Conservation (phyloP, 2,113 vertebrate species). For the Polyodon spathula region DNA sequence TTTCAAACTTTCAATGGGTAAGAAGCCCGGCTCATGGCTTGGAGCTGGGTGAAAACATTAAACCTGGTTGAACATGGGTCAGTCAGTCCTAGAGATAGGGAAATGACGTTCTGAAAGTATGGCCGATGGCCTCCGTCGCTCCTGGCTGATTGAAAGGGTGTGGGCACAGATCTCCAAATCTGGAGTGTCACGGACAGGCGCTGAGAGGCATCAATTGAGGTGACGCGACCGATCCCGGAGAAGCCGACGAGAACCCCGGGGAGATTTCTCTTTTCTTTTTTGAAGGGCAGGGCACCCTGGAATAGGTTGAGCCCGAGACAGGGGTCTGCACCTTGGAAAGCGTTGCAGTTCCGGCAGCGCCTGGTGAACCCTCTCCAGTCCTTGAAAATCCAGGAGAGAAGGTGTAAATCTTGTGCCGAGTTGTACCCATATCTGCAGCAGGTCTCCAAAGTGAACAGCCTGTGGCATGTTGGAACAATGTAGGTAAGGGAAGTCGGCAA, state of each 20-base stretch:
- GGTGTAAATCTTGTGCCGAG: background rate
- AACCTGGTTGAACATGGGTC: too few species aligned
- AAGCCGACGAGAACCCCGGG: background rate
- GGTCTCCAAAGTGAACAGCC: too few species aligned
- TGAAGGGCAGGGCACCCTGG: too few species aligned
- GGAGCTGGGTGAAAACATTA: too few species aligned
- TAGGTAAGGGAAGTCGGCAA: too few species aligned
- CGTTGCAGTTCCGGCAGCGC: too few species aligned
- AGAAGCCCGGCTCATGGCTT: too few species aligned
- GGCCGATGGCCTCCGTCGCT: background rate
- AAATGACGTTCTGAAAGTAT: background rate
- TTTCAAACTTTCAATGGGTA: too few species aligned
- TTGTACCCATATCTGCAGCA: constrained; percentile 10
- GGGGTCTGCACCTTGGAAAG: too few species aligned
- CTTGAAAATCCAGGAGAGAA: background rate
- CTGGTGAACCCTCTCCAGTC: background rate
- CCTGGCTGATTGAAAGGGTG: background rate
- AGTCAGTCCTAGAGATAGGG: too few species aligned
- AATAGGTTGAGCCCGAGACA: too few species aligned
- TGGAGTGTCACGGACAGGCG: constrained; percentile 2
- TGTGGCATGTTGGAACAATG: constrained; percentile 7
- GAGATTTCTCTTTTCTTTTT: background rate
- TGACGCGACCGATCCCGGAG: constrained; percentile 2
- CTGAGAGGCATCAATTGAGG: background rate
- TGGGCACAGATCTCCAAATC: background rate